Conservation (phyloP, 2,113 vertebrate species). For the Anarrhichthys ocellatus region DNA sequence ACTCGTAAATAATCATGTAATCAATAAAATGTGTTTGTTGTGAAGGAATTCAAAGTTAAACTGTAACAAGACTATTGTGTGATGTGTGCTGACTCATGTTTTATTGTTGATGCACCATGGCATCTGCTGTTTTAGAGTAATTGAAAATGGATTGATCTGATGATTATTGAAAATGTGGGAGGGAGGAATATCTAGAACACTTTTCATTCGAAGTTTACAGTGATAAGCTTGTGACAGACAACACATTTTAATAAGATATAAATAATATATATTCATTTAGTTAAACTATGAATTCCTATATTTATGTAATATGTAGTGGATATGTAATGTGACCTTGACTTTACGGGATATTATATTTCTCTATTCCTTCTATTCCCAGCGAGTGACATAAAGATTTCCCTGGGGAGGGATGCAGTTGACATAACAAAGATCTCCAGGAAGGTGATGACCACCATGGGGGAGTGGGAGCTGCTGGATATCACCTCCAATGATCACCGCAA, state of each 20-base stretch:
- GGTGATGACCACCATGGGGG: conserved; percentile 77
- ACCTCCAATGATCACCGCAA: rapidly evolving
- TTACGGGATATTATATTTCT: neutral
- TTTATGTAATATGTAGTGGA: neutral
- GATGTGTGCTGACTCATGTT: neutral
- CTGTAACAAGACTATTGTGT: neutral
- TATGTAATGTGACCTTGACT: neutral
- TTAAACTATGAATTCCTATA: neutral
- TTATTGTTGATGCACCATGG: neutral
- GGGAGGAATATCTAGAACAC: neutral
- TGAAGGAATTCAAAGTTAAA: neutral
- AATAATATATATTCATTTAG: neutral
- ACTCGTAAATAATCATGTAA: neutral
- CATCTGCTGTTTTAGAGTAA: neutral
- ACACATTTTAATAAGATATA: neutral
- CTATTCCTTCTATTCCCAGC: conserved; percentile 42
- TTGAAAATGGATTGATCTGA: neutral
- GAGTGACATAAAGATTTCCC: conserved; percentile 60
- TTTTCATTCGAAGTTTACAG: neutral
- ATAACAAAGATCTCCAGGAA: conserved; percentile 55
- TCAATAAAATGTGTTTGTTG: neutral
- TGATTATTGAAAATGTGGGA: neutral
- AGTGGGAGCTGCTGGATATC: conserved; percentile 82
- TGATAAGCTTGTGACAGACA: neutral
- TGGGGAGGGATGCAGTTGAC: conserved; percentile 5